Conservation (phyloP, 2,888 invertebrate species). For the Labia minor region DNA sequence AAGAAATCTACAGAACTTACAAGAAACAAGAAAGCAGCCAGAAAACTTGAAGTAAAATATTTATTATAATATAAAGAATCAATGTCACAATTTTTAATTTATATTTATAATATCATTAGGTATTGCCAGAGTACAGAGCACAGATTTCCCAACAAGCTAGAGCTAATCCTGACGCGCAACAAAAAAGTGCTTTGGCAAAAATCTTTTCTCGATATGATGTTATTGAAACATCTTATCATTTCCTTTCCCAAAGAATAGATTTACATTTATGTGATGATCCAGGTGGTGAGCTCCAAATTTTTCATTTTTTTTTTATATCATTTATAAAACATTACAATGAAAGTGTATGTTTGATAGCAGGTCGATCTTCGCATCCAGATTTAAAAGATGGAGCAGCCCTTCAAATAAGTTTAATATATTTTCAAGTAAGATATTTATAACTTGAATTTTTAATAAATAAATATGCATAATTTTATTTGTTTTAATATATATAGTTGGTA, state of each 20-base stretch:
- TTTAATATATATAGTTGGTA: too few species aligned
- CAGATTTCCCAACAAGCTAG: conserved; percentile 51
- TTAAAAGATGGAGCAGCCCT: conserved; percentile 83
- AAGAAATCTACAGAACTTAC: conserved; percentile 69
- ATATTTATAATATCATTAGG: conserved; percentile 35
- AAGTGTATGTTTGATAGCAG: conserved; percentile 43
- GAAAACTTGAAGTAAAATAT: conserved; percentile 59
- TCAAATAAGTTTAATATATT: conserved; percentile 77
- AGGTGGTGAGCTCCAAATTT: conserved; percentile 46
- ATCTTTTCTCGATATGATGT: conserved; percentile 84
- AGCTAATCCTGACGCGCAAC: conserved; percentile 26
- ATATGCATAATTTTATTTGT: too few species aligned
- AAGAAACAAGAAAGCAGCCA: conserved; percentile 68
- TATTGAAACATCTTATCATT: conserved; percentile 95
- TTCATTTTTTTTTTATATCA: not conserved
- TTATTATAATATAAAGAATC: conserved; percentile 21
- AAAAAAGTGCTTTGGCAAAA: conserved; percentile 35
- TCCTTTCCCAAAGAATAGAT: conserved; percentile 85
- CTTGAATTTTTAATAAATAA: too few species aligned
- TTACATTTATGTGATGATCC: conserved; percentile 94
- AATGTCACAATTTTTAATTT: too few species aligned
- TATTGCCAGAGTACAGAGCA: conserved; percentile 62
- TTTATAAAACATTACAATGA: not conserved
- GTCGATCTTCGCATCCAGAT: conserved; percentile 72
- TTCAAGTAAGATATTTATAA: conserved; percentile 43